phyloP scores from a whole-genome alignment of 2,888 invertebrate species.

The Dynastes maya region DNA sequence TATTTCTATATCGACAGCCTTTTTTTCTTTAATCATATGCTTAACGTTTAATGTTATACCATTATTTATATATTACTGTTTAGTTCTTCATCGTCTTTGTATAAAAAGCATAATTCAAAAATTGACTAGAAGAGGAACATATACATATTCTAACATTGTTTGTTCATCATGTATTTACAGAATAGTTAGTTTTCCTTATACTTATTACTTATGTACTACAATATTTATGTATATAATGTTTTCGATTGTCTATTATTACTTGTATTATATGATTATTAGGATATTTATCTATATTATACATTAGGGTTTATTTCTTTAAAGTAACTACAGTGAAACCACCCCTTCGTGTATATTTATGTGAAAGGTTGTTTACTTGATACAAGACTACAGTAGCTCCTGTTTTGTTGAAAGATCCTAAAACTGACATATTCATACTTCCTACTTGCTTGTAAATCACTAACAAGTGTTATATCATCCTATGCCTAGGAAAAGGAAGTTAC shows the following conservation, averaged over 20 bases:
- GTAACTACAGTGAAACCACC: too few relatives aligned
- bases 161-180: conserved; percentile 5
- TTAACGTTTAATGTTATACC: neutral
- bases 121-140: conserved; percentile 67
- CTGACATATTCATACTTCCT: too few relatives aligned
- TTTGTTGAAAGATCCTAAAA: too few relatives aligned
- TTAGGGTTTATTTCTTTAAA: neutral
- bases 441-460: too few relatives aligned
- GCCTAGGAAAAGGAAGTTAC: too few relatives aligned
- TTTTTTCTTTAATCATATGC: conserved; percentile 4
- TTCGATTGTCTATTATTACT: conserved; percentile 33
- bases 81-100: conserved; percentile 45
- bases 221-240: neutral
- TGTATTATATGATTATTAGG: neutral
- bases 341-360: too few relatives aligned
- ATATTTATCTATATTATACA: neutral
- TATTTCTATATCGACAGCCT: conserved; percentile 27
- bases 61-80: neutral
- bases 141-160: conserved; percentile 57
- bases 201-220: conserved; percentile 8
- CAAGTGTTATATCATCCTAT: too few relatives aligned
- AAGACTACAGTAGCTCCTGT: too few relatives aligned
- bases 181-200: conserved; percentile 5
- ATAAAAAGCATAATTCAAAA: conserved; percentile 60
- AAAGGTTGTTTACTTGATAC: too few relatives aligned